Base-by-base conservation (phyloP, 2,113 vertebrate species). In the Podarcis raffonei region DNA sequence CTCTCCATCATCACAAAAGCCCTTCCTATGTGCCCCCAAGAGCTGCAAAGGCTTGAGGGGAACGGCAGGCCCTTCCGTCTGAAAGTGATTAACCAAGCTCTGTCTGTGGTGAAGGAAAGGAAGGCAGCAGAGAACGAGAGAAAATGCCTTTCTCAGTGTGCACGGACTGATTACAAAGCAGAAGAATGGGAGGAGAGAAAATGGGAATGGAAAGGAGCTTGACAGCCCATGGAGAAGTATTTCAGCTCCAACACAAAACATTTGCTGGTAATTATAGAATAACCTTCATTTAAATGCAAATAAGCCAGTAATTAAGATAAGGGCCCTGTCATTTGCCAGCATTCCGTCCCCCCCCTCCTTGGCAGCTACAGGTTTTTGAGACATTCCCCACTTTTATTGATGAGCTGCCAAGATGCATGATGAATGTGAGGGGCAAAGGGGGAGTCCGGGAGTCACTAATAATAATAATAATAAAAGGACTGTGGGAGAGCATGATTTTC, bases 201-300 rank as follows among this genome's bases (percentile, higher is more conserved):
- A 97, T 96, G 96, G 92, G 96, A 96, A 96, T 91, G 94, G 96
- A 96, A 97, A 95, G 95, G 95, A 95, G 91, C 94, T 53, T 96
- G 96, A 97, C 96, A 97, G 96, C 95, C 97, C 94, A 96, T 95
- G 95, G 96, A 97, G 96, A 96, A 96, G 96, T 96, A 96, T 97
- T 97, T 97, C 96, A 96, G 95, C 96, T 96, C 94, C 95, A 96
- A 95, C 95, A 97, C 96, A 97, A 97, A 97, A 95, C 96, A 96
- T 96, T 95, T 96, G 91, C 90, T 96, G 94, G 96, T 96, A 97
- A 97, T 97, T 97, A 96, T 97, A 97, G 96, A 97, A 97, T 97
- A 97, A 96, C 97, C 97, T 97, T 97, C 96, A 97, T 97, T 97
- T 97, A 97, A 97, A 97, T 97, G 97, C 96, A 97, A 97, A 97